Base-by-base conservation (phyloP, 2,888 invertebrate genomes). In the Alloplasta piceator region DNA sequence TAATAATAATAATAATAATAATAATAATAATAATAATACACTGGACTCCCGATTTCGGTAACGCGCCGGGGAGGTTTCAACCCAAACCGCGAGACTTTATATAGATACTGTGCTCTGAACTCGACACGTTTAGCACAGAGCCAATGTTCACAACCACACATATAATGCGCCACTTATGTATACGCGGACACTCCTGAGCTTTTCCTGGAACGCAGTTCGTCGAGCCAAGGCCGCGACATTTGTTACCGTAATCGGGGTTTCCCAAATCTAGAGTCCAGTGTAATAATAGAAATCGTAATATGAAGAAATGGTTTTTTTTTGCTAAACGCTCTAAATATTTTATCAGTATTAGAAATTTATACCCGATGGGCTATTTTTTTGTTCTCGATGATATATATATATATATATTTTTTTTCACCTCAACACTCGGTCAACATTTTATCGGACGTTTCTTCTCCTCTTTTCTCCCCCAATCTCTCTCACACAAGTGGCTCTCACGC, bases 331-430 rank as follows among this genome's bases (percentile, higher is more conserved):
- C 79, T 83, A 71, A 60, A 73, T 74, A 12, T 48, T 83, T 81
- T 55, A 68, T 76, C 79, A 82, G 83, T 74, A 80, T 83, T 52
- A 83, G 83, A 82, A 83, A 83, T 83, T 84, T 12, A 16, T 72
- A 38, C 67, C 14, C 36, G 52, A 39, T n/a, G 52, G 38, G 43
- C 12, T 48, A 48, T 67, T 80, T 64, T 71, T 79, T 80, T n/a
- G n/a, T n/a, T 84, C 83, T 70, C 76, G 80, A 78, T 60, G 76
- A 82, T 78, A 76, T 73, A 58, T 64, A 50, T 56, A 67, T 76
- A 55, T 64, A n/a, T n/a, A n/a, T n/a, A n/a, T n/a, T n/a, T n/a
- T 52, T 68, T 76, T 63, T 67, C 39, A 7, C 56, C 46, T 66
- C 66, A n/a, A 66, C 56, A 41, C 38, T 70, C 70, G 48, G 36